Evolutionary conservation across 2,888 invertebrate species (phyloP), one percentile per base, ranked within the genome.

Genomic region (Azorinus chamasolen): DNA sequence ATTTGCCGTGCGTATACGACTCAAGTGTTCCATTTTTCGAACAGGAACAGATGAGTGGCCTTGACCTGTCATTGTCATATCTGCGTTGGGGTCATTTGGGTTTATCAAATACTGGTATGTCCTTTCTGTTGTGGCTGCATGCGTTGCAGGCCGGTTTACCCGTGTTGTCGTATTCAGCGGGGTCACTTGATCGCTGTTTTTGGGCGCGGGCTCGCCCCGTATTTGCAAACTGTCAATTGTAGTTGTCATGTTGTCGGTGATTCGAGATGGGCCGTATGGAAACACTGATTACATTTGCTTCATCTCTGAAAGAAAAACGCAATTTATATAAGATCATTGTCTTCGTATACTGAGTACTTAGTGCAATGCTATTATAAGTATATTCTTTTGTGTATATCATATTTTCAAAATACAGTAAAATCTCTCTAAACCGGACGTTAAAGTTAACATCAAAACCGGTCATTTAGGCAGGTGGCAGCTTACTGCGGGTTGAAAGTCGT

Each of bases 171-270:
- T 70, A 25, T 68, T 61, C 2, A 83, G 22, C 0, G 83, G 75
- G 4, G 79, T 48, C 4, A 69, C 58, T 12, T 59, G 54, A 12
- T 71, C 63, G 0, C 66, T 27, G 24, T 74, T 80, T 51, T 76
- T 74, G 1, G 84, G 86, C 5, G 84, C 84, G 0, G 86, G 83
- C 14, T 78, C 78, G 14, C 86, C 86, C 41, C 76, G 76, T 2
- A 86, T 77, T 45, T 69, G 75, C 6, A 86, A 64, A 45, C 69
- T 81, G 1, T 81, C 81, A 18, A 83, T 76, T 5, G 63, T 74
- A 16, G 71, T 14, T 10, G 84, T 61, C 46, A 66, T 66, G n/a
- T 18, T 27, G 43, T 25, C 46, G 8, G 2, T 53, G 16, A 22
- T 45, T 45, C 14, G 45, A 45, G 3, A 18, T 45, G 4, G 45